These are phyloP conservation scores for Muscina levida DNA, from an alignment of 2,888 invertebrate genomes.

Conservation along the genomic window DNA sequence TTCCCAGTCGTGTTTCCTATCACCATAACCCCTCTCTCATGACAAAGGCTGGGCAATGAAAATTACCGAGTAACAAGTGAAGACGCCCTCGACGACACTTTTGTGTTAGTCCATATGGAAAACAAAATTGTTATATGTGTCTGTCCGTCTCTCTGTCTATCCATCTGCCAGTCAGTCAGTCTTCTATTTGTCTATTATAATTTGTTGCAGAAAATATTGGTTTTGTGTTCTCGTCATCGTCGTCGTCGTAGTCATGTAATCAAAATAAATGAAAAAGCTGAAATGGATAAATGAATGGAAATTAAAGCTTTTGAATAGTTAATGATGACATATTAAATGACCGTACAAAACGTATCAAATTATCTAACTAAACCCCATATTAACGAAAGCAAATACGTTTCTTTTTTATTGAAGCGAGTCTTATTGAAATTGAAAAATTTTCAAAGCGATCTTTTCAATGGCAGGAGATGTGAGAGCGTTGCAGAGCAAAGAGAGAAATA, in stretches of 20 bases:
- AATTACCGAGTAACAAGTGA: conserved; percentile 18
- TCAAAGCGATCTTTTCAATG: too few species aligned
- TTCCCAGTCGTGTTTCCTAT: background rate
- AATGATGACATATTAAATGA: background rate
- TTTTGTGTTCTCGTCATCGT: background rate
- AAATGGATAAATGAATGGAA: background rate
- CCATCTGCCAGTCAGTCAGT: background rate
- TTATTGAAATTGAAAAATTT: too few species aligned
- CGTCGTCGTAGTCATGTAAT: too few species aligned
- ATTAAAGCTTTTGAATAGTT: background rate
- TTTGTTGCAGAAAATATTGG: background rate
- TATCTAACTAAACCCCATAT: too few species aligned
- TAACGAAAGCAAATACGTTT: too few species aligned
- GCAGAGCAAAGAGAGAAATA: too few species aligned
- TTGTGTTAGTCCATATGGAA: conserved; percentile 7
- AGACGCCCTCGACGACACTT: too few species aligned
- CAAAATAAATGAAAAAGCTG: conserved; percentile 7
- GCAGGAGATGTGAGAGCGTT: too few species aligned
- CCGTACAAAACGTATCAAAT: too few species aligned
- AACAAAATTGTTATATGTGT: conserved; percentile 1
- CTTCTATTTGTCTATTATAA: conserved; percentile 11
- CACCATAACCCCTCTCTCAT: background rate
- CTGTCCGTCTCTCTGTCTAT: conserved; percentile 16
- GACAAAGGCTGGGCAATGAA: background rate
- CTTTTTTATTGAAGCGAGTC: too few species aligned